Percentiles rank a stretch among this genome's conserved stretches.
Evolutionary conservation across 2,113 vertebrate genomes (phyloP).

Genomic region (Hassar affinis): DNA sequence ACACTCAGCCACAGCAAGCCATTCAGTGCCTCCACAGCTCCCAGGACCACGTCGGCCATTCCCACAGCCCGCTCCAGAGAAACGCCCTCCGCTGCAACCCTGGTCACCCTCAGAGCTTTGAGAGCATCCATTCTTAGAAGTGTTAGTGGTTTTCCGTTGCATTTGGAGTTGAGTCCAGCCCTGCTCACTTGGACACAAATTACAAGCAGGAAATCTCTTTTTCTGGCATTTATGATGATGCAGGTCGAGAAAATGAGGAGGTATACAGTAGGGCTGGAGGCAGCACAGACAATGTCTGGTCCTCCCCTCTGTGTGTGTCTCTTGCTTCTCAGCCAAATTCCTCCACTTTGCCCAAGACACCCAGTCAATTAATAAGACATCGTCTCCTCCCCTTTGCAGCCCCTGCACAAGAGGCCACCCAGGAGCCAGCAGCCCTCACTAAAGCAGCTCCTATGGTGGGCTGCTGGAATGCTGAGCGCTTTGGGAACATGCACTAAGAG

Average conservation of each 20-base stretch:
- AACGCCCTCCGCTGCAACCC: conserved; percentile 25
- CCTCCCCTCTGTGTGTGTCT: conserved; percentile 37
- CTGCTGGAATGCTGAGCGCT: conserved; percentile 74
- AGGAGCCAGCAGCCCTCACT: conserved; percentile 67
- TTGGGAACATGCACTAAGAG: conserved; percentile 58
- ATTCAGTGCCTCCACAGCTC: conserved; percentile 42
- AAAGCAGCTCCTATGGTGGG: conserved; percentile 79
- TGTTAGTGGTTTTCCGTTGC: neutral
- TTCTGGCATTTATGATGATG: conserved; percentile 17
- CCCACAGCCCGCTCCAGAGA: conserved; percentile 46
- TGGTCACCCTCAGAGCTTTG: conserved; percentile 28
- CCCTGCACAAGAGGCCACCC: conserved; percentile 76
- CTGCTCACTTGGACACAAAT: conserved; percentile 12
- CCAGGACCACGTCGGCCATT: conserved; percentile 47
- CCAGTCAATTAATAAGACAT: conserved; percentile 85
- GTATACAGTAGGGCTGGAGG: conserved; percentile 28
- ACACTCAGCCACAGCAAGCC: conserved; percentile 51
- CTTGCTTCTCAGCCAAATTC: conserved; percentile 65
- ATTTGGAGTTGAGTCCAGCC: neutral
- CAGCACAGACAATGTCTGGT: conserved; percentile 35
- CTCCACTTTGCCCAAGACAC: conserved; percentile 72
- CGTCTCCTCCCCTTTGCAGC: conserved; percentile 73
- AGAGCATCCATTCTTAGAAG: conserved; percentile 17
- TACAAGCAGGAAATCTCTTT: conserved; percentile 14
- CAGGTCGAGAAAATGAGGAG: conserved; percentile 27